Percentiles rank a stretch among this genome's conserved stretches.
These are phyloP conservation scores for Salticus scenicus DNA, from an alignment of 2,888 invertebrate genomes.

Conservation along the genomic window DNA sequence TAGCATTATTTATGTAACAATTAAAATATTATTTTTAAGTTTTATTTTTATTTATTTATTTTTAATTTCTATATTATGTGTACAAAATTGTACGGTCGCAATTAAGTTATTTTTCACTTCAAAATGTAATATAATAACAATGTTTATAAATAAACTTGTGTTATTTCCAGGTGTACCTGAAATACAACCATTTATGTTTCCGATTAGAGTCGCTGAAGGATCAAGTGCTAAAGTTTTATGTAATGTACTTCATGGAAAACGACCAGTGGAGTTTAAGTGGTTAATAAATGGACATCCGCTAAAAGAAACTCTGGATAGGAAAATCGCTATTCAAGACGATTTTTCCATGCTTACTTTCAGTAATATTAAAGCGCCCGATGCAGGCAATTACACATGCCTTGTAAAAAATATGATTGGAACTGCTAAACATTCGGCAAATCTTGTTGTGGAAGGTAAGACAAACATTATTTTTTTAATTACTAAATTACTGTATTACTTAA, in stretches of 20 bases:
- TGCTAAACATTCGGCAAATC: constrained; percentile 21
- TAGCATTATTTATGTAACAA: too few relatives aligned
- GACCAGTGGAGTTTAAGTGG: constrained; percentile 53
- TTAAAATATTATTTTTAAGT: too few relatives aligned
- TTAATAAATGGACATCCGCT: constrained; percentile 30
- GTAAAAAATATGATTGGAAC: constrained; percentile 35
- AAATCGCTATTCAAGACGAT: constrained; percentile 49
- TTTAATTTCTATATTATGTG: too few relatives aligned
- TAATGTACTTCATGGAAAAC: constrained; percentile 78
- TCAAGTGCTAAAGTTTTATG: constrained; percentile 92
- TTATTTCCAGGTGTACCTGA: constrained; percentile 34
- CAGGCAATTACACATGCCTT: constrained; percentile 67
- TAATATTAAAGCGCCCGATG: constrained; percentile 40
- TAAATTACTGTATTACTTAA: too few relatives aligned
- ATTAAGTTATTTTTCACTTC: too few relatives aligned
- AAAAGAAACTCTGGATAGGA: not conserved
- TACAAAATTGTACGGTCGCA: too few relatives aligned
- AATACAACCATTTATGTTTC: constrained; percentile 87
- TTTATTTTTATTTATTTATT: too few relatives aligned
- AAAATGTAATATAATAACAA: too few relatives aligned
- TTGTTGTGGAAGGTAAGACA: constrained; percentile 56
- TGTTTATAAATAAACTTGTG: too few relatives aligned
- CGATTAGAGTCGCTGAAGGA: constrained; percentile 86
- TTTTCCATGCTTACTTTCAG: constrained; percentile 61
- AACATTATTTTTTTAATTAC: too few relatives aligned